Base-by-base conservation (phyloP, 2,797 vertebrate species). In the Harpagifer antarcticus region DNA sequence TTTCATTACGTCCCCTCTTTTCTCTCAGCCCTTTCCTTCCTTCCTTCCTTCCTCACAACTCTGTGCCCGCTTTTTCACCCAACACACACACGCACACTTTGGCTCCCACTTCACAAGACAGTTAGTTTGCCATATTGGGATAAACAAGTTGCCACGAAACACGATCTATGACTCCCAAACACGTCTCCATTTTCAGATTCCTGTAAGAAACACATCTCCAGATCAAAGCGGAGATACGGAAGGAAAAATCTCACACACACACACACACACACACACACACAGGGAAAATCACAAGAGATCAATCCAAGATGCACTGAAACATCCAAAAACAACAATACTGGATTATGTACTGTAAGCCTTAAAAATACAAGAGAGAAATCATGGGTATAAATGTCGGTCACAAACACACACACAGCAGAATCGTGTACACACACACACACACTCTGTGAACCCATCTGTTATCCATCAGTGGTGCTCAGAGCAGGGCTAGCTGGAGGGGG, bases 121-220 rank as follows among this genome's bases (percentile, higher is more conserved):
- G 79, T 78, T 80, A 85, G 81, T 87, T 84, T 81, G 87, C 86
- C 88, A 89, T 89, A 89, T 86, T 80, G 86, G 85, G 77, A 84
- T 62, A 56, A 83, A 69, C 2, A 44, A 82, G 87, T 75, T 92
- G 88, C 89, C 90, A 91, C 88, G 86, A 89, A 89, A 91, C 63
- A 9, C 20, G 52, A 82, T 88, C 89, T 70, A 78, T 74, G 84
- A 86, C 90, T 86, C 62, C 45, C 61, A 14, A 85, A 76, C 76
- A 54, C 42, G 11, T 68, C 73, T 88, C 68, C 74, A 76, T 89
- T 78, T 89, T 84, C 86, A 88, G 74, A 88, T 78, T 71, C 65
- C 78, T 61, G 20, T 59, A 81, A 63, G 62, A 82, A 79, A 58
- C 17, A 9, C 20, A 75, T 78, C 85, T 79, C 16, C 12, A 44